Evolutionary conservation across 2,113 vertebrate genomes (phyloP), one percentile per base, ranked within the genome.

Genomic region (Jacana jacana): DNA sequence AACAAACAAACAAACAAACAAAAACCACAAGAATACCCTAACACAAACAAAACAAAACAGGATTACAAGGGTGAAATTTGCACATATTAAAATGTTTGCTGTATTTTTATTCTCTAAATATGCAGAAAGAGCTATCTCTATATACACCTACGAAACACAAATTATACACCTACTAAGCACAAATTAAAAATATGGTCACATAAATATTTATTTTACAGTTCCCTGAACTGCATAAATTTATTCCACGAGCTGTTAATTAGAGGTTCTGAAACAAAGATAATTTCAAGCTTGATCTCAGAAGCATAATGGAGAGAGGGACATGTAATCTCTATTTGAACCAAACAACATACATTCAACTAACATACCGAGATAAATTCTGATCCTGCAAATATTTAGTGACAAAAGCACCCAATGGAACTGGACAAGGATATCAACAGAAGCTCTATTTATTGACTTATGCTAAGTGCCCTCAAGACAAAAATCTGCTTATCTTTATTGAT

Each of bases 381-480:
- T 77, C 40, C 83, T 87, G 31, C n/a, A 88, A 89, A 81, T 79
- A 85, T 69, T 65, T 71, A 72, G 37, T 57, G 79, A 85, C 44
- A 61, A 72, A 52, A 93, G 30, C 17, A 60, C 22, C 61, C 57
- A 86, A 71, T 3, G 8, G 52, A 88, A 75, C 65, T 46, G 60
- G 9, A 58, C 65, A 51, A 86, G 24, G 42, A 91, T 83, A 60
- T 88, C 60, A 94, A 70, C 35, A 93, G 71, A 71, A 72, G 78
- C n/a, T 81, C 39, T 71, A 57, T 78, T 93, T 81, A 70, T 52
- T 84, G 82, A 90, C 64, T 78, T 72, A 77, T 19, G 46, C 15
- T 94, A 84, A 95, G 60, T 35, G 73, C 12, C 63, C 46, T 49
- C 60, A 87, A 68, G 70, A 91, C 54, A 90, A 91, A 93, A 92